Base-by-base conservation (phyloP, 1,140 invertebrate species). In the Aphelenchoides fujianensis region DNA sequence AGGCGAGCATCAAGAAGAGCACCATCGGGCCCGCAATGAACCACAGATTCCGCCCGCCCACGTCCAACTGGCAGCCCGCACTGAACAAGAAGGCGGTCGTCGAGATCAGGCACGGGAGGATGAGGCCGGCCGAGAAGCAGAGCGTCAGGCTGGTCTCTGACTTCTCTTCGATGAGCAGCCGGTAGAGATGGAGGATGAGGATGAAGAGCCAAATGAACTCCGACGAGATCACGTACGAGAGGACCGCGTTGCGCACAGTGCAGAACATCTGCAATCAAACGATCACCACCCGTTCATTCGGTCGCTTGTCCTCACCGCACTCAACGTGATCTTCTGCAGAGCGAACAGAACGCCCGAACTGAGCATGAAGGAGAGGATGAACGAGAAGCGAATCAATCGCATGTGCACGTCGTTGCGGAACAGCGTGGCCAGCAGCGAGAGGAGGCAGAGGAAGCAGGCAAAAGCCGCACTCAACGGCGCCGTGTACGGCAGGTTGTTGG, bases 191-290 rank as follows among this genome's bases (percentile, higher is more conserved):
- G 1, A 77, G 59, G 3, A 74, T 31, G 35, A 70, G 77, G 19
- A 77, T 48, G 67, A 77, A 69, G 5, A 81, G 34, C 78, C 75
- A 77, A 2, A 71, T 32, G 32, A 81, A 77, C 3, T 77, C 32
- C 2, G 61, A 28, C n/a, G 55, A 61, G 9, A 70, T 35, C 31
- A 34, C 28, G n/a, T 75, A 59, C 23, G 73, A 35, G 12, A 77
- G 67, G 16, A 76, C 12, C 27, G 75, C 62, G 19, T 77, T 77
- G 19, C 76, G 75, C 2, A 70, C 28, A 2, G 64, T 28, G 48
- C 75, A 77, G 27, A 81, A 64, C 36, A 76, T 53, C 77, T 76
- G 41, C 41, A 48, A 48, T 48, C 41, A 41, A 30, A 71, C 37
- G n/a, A n/a, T n/a, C n/a, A n/a, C n/a, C n/a, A n/a, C n/a, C n/a